Conservation (phyloP, 2,888 invertebrate genomes). For the Mactromeris polynyma region DNA sequence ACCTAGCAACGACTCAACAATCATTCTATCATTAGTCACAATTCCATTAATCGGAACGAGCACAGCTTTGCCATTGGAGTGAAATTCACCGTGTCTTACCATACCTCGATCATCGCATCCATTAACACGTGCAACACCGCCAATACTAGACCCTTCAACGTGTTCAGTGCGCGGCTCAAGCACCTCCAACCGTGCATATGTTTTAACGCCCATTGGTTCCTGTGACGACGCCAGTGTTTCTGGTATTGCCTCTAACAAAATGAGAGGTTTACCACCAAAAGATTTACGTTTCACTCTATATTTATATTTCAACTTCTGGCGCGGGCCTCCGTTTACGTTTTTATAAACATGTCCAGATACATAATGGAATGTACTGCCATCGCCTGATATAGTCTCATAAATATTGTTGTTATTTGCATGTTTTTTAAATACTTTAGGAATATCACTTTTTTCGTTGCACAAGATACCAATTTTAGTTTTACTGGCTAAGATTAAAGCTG, state of each 20-base stretch:
- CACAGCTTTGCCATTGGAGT: conserved; percentile 60
- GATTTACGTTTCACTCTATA: conserved; percentile 42
- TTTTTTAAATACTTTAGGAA: background rate
- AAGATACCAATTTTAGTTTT: background rate
- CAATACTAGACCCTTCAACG: conserved; percentile 42
- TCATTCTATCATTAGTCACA: conserved; percentile 55
- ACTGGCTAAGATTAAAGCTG: background rate
- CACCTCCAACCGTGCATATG: conserved; percentile 69
- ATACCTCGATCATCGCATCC: conserved; percentile 11
- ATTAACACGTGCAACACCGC: conserved; percentile 39
- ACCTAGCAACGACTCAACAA: conserved; percentile 58
- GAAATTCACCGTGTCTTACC: conserved; percentile 21
- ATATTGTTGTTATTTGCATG: background rate
- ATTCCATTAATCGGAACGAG: conserved; percentile 57
- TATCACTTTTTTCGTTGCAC: background rate
- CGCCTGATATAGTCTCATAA: background rate
- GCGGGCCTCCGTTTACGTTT: conserved; percentile 44
- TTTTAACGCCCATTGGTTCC: conserved; percentile 64
- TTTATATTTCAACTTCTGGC: conserved; percentile 34
- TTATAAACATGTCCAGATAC: conserved; percentile 38
- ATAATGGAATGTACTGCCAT: background rate
- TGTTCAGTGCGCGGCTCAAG: conserved; percentile 54
- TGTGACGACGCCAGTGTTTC: conserved; percentile 67
- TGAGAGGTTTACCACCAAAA: conserved; percentile 55
- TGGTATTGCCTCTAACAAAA: conserved; percentile 63